Evolutionary conservation across 2,888 invertebrate genomes (phyloP), one percentile per base, ranked within the genome.

Genomic region (Calameuta idolon): DNA sequence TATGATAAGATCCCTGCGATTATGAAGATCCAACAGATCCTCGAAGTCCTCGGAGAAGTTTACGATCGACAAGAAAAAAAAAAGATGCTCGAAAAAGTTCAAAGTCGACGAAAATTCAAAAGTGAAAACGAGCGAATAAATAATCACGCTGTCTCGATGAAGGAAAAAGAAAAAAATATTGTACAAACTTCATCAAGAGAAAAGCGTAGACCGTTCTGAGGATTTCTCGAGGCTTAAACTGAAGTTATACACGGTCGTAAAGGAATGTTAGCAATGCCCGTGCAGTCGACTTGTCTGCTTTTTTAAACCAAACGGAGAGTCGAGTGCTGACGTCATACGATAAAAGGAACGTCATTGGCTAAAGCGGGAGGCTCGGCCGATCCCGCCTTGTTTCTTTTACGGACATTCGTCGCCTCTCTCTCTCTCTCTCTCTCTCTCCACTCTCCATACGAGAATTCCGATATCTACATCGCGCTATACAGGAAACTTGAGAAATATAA

Each of bases 211-310:
- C 4, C 33, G 69, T 30, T 69, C 40, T 40, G 40, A 40, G 15
- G 40, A 40, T 40, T 40, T 33, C 69, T 69, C 12, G 31, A 33
- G 69, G 30, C 69, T 69, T 69, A 69, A 69, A 30, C 30, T 5
- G 69, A 33, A 30, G 69, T 31, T 30, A 30, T 69, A 69, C 30
- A 11, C 37, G n/a, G 11, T 12, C 34, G 30, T 15, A 40, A 75
- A 33, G 34, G 77, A 77, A 77, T 77, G 77, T 69, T 37, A 76
- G 73, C 68, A 78, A 78, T 76, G 78, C 75, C 37, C 35, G 15
- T 15, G 55, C 55, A 34, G 55, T 68, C 33, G 73, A 30, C 73
- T 34, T 12, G 4, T 68, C 15, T 76, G 71, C 78, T 76, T 55
- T 78, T 76, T 78, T 40, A 78, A 78, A 73, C 78, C 73, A n/a